Evolutionary conservation across 2,113 vertebrate genomes (phyloP).

Genomic region (Gasterosteus nipponicus): DNA sequence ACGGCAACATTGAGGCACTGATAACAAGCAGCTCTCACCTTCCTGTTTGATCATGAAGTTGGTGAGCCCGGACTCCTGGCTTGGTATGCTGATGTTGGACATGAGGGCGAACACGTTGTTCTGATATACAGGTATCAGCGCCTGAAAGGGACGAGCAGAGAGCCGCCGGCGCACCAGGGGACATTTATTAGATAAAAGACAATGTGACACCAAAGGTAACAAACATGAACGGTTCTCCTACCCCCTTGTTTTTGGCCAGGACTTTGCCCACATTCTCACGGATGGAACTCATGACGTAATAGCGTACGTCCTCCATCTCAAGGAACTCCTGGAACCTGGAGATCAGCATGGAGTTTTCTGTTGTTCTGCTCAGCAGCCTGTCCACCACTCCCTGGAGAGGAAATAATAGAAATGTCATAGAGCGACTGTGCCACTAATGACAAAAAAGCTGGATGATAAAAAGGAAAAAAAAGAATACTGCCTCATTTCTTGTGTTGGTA

Average conservation of each 20-base stretch:
- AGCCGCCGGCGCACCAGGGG: background rate
- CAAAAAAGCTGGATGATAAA: background rate
- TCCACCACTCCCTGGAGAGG: constrained; percentile 82
- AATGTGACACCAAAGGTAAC: background rate
- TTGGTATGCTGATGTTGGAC: constrained; percentile 86
- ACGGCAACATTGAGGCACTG: background rate
- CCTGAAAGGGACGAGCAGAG: constrained; percentile 53
- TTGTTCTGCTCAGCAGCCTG: constrained; percentile 78
- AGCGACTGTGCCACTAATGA: background rate
- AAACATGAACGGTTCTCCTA: constrained; percentile 42
- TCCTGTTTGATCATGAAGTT: constrained; percentile 86
- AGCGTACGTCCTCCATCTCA: constrained; percentile 89
- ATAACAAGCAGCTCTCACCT: constrained; percentile 75
- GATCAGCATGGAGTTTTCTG: constrained; percentile 85
- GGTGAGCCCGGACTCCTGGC: constrained; percentile 72
- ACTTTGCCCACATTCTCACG: constrained; percentile 73
- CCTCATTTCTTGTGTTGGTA: background rate
- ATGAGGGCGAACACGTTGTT: constrained; percentile 87
- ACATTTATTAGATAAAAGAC: background rate
- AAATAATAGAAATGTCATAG: constrained; percentile 15
- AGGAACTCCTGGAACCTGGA: constrained; percentile 90
- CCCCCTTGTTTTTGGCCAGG: constrained; percentile 84
- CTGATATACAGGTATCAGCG: constrained; percentile 78
- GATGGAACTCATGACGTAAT: constrained; percentile 86
- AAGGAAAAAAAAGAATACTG: background rate